Base-by-base conservation (phyloP, 2,797 vertebrate species). In the Myiotriccus ornatus region DNA sequence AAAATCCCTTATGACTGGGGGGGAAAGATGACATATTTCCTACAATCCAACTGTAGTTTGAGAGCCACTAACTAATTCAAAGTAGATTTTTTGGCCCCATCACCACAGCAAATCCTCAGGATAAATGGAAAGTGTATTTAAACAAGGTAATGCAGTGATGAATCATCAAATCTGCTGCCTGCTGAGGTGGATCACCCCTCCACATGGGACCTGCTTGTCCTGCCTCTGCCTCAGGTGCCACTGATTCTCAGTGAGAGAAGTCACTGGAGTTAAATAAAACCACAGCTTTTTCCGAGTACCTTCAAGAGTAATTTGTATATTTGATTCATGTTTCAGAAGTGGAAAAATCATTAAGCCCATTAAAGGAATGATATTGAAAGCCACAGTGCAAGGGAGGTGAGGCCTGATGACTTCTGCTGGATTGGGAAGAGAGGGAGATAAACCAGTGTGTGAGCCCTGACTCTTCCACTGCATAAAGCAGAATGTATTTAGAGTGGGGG, bases 301-400 rank as follows among this genome's bases (percentile, higher is more conserved):
- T 94, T 74, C 76, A 74, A 53, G 78, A 87, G 62, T 17, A n/a
- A 84, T 92, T 93, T 96, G 67, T 87, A 19, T 44, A 35, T 84
- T 70, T 89, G 79, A 84, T 88, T 93, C 81, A 73, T 46, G 25
- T 80, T 87, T 79, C 74, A 85, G 85, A 87, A 94, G 84, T 2
- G 10, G 73, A 93, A 96, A 94, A 93, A 90, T 95, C 95, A 84
- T 94, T 95, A 89, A 77, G 74, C 44, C 63, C 53, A 55, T 95
- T 92, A 87, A 79, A 92, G 28, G 56, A 90, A 69, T 67, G 49
- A 27, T 32, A 84, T 1, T 39, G 60, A 77, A 95, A 87, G 55
- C 62, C 80, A 80, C 43, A 47, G 47, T 46, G 62, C 7, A 11
- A 21, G 27, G 46, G 28, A 15, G 30, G 23, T 81, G 30, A 80